phyloP scores from a whole-genome alignment of 2,797 vertebrate species.

The Ficedula albicollis region DNA sequence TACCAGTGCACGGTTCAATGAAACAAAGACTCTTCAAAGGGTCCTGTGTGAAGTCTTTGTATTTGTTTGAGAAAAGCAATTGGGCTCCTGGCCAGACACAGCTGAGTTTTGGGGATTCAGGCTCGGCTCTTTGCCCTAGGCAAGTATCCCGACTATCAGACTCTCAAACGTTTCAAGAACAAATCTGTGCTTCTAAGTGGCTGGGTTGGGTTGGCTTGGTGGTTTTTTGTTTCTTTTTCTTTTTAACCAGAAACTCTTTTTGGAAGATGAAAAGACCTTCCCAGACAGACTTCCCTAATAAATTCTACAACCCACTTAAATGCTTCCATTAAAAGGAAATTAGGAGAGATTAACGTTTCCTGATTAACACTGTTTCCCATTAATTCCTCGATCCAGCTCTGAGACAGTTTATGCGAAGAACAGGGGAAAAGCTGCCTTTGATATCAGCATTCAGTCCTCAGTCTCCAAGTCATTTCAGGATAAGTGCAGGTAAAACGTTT shows the following conservation, averaged over 20 bases:
- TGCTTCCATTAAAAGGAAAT: neutral
- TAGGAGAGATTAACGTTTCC: neutral
- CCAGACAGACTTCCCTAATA: neutral
- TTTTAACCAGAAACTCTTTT: neutral
- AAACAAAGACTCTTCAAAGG: conserved; percentile 45
- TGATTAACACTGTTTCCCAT: conserved; percentile 1
- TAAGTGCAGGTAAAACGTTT: neutral
- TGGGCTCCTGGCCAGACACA: neutral
- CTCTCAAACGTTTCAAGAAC: neutral
- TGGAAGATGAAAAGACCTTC: neutral
- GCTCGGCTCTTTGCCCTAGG: neutral
- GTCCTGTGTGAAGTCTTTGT: conserved; percentile 24
- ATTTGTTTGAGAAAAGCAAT: conserved; percentile 28
- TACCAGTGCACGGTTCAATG: neutral
- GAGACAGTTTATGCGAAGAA: neutral
- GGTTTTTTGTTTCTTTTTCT: neutral
- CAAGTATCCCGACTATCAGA: neutral
- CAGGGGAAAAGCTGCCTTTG: neutral
- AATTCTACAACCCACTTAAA: neutral
- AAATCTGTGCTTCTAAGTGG: neutral
- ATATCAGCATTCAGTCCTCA: neutral
- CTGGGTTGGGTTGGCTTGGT: neutral
- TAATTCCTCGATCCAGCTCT: conserved; percentile 1
- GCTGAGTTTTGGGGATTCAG: neutral
- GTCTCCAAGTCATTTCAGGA: neutral